Evolutionary conservation across 2,888 invertebrate species (phyloP), one percentile per base, ranked within the genome.

Genomic region (Ophion ellenae): DNA sequence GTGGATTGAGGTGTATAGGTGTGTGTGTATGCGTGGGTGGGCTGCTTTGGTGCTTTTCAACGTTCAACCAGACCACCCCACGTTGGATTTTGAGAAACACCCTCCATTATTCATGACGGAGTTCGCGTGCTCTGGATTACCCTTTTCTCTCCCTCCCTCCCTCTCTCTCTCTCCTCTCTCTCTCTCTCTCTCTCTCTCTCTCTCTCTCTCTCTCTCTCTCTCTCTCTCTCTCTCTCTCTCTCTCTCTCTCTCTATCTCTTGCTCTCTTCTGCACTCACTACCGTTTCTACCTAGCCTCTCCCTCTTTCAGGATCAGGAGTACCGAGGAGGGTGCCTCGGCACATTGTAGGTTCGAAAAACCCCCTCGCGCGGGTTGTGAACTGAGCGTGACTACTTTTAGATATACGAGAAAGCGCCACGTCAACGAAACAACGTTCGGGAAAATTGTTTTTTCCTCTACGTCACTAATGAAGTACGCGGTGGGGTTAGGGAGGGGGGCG

Each of bases 51-150:
- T 81, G 80, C 80, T 79, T 82, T 76, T 69, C 86, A 86, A 74
- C 86, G 83, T 86, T 87, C 87, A 79, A 83, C 89, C 86, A 88
- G 88, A 80, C 59, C 77, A 74, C 69, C 81, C 83, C 87, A 88
- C 84, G 86, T 88, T 88, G 90, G 90, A 92, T 93, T 92, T 92
- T 93, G 91, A 90, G 91, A 90, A 92, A 93, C 91, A 90, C 87
- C 90, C 88, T 93, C 91, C 92, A 92, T 93, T 93, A 93, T 93
- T 93, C 93, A 93, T 92, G 88, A 89, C 84, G 86, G 90, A 87
- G 88, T 90, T 90, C 84, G 89, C 89, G 89, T 88, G 88, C 88
- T 85, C 87, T 86, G 88, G 88, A 89, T 88, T 88, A 84, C 83
- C 86, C 88, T 88, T 88, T 81, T 76, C 82, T 80, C 45, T 84